Evolutionary conservation across 2,888 invertebrate species (phyloP).

Genomic region (Acanthoscelides obtectus): DNA sequence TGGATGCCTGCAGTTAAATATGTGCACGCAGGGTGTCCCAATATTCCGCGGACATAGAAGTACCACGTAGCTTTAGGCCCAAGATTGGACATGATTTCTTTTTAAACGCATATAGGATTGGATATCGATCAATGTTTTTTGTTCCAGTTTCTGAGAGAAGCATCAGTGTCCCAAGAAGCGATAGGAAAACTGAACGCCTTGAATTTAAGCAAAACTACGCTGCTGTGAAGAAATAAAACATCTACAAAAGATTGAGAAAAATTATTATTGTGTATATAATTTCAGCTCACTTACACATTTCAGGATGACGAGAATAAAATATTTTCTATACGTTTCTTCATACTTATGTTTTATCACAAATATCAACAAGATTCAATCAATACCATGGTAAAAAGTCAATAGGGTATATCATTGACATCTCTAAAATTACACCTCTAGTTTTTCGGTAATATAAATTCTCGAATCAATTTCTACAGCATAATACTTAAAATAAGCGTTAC

Average conservation of each 20-base stretch:
- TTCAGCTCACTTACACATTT: background rate
- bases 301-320: background rate
- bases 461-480: background rate
- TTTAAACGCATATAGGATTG: too few relatives aligned
- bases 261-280: background rate
- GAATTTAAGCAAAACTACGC: conserved; percentile 20
- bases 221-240: background rate
- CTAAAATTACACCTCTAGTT: background rate
- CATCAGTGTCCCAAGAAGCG: conserved; percentile 51
- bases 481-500: background rate
- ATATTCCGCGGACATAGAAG: too few relatives aligned
- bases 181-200: conserved; percentile 44
- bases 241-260: background rate
- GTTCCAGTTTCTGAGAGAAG: conserved; percentile 49
- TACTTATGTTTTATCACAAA: background rate
- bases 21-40: too few relatives aligned
- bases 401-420: background rate
- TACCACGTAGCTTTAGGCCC: too few relatives aligned
- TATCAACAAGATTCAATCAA: background rate
- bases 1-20: too few relatives aligned
- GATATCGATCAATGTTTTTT: too few relatives aligned
- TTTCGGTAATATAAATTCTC: background rate
- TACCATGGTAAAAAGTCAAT: background rate
- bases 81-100: too few relatives aligned
- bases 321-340: background rate